A percentile compares a stretch with the other conserved stretches of the same genome.
Evolutionary conservation across 2,797 vertebrate species (phyloP).

Genomic region (Neostethus bicornis): DNA sequence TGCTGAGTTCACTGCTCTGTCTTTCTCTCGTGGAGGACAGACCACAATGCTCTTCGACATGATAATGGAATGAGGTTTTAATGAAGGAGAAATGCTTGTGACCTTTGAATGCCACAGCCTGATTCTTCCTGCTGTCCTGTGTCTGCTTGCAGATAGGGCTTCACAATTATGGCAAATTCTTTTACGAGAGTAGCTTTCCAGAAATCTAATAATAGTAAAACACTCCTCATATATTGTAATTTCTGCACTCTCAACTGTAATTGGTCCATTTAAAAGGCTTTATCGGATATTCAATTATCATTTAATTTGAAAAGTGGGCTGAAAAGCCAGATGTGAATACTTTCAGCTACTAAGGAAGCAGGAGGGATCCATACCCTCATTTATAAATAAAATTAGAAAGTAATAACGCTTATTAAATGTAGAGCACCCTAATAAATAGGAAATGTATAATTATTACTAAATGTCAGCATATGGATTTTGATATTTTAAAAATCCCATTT

Average conservation of each 20-base stretch:
- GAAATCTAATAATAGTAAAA: conserved; percentile 18
- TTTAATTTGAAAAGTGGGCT: conserved; percentile 2
- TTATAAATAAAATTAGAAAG: neutral
- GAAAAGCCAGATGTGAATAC: neutral
- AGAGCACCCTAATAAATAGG: neutral
- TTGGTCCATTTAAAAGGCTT: conserved; percentile 8
- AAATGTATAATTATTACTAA: neutral
- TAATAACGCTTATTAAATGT: neutral
- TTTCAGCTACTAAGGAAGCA: neutral
- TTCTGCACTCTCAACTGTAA: conserved; percentile 5
- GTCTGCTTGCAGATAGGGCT: conserved; percentile 39
- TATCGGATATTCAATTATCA: conserved; percentile 8
- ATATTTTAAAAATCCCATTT: neutral
- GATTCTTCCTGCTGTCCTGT: conserved; percentile 43
- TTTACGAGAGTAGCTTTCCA: conserved; percentile 20
- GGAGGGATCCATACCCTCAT: neutral
- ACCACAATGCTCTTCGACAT: conserved; percentile 53
- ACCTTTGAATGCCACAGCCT: conserved; percentile 74
- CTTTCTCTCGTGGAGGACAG: conserved; percentile 39
- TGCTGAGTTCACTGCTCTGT: conserved; percentile 25
- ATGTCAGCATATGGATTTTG: neutral
- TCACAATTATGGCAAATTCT: conserved; percentile 19
- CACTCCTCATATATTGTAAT: conserved; percentile 4
- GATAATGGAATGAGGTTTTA: conserved; percentile 65
- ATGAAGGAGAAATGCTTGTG: conserved; percentile 61